Evolutionary conservation across 2,113 vertebrate species (phyloP).

Genomic region (Sitta europaea): DNA sequence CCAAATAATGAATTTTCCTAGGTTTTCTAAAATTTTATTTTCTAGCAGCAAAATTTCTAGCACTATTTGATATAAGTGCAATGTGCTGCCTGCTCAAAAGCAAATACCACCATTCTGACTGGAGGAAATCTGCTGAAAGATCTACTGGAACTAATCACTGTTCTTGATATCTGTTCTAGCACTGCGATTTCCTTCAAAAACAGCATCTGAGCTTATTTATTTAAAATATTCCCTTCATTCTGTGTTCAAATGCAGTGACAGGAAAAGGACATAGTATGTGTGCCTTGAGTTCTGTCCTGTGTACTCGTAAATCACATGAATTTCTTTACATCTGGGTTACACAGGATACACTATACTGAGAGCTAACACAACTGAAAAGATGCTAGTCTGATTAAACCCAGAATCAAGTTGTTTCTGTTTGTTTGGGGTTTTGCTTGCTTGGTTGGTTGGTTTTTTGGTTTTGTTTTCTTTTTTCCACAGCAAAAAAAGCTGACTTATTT

Average conservation of each 20-base stretch:
- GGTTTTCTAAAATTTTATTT: background rate
- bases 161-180: background rate
- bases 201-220: background rate
- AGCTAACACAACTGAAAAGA: background rate
- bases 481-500: background rate
- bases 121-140: background rate
- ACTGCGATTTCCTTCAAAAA: background rate
- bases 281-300: background rate
- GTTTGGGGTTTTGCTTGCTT: background rate
- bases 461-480: background rate
- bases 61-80: background rate
- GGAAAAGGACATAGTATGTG: background rate
- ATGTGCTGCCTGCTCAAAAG: background rate
- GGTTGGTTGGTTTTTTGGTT: accelerated
- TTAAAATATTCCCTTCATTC: background rate
- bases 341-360: background rate
- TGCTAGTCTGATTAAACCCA: background rate
- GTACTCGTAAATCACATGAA: background rate
- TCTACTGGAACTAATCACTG: background rate
- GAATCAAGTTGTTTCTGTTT: background rate
- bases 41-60: background rate
- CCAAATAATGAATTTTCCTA: background rate
- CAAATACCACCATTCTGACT: background rate
- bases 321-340: background rate
- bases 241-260: background rate